Base-by-base conservation (phyloP, 2,888 invertebrate genomes). In the Nysson spinosus region DNA sequence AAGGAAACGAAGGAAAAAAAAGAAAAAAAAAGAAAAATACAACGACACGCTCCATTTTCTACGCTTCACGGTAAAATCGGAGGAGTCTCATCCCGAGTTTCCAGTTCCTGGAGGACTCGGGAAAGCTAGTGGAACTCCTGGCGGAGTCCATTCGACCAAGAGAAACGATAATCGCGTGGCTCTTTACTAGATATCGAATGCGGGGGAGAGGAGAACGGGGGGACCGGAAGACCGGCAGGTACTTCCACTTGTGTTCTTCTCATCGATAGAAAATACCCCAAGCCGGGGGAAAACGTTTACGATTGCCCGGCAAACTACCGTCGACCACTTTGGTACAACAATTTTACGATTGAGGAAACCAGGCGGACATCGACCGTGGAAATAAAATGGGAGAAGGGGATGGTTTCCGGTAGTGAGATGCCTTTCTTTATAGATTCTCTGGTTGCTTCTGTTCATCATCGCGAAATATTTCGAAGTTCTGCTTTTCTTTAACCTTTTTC, bases 231-330 rank as follows among this genome's bases (percentile, higher is more conserved):
- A 39, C n/a, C 22, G 39, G n/a, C 32, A 28, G 40, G 56, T 50
- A 61, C 42, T 34, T 52, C 44, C 57, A 52, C 51, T 32, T 44
- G 54, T 42, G 52, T 35, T 55, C 17, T 14, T 40, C 32, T 9
- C 49, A 40, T 42, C 49, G 60, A 61, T 51, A 44, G 66, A 64
- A 69, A 68, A 52, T 52, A 22, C 64, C 49, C 46, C 51, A 35
- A 65, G 37, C 30, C 51, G 42, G 14, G 60, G 42, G 60, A 47
- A 49, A 69, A 56, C 67, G 61, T 66, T 60, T 70, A 65, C 69
- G 77, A 69, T 64, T 65, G 64, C 51, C 66, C 62, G 64, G 69
- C 62, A 67, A 77, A 77, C 75, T 69, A 55, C 58, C 62, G 60
- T 44, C 56, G 64, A 61, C 67, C 66, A 69, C 51, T 71, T 56